phyloP scores from a whole-genome alignment of 2,888 invertebrate species.

The Sinohyriopsis cumingii region DNA sequence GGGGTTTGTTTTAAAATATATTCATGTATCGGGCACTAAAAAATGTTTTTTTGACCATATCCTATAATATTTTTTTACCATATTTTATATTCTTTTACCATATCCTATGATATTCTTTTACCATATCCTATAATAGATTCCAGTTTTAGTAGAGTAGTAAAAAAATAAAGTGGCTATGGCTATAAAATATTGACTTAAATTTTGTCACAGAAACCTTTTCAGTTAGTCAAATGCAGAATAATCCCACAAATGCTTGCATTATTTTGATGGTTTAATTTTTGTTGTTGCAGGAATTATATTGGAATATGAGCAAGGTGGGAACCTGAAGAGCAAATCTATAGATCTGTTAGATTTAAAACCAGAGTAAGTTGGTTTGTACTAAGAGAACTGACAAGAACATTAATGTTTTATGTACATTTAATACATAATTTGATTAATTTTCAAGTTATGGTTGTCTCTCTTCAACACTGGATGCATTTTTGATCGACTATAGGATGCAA shows the following conservation, averaged over 20 bases:
- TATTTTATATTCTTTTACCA: too few relatives aligned
- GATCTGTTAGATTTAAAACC: conserved; percentile 70
- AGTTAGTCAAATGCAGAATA: neutral
- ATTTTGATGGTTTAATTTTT: neutral
- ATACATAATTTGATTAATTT: neutral
- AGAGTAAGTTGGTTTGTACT: conserved; percentile 58
- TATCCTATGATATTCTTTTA: too few relatives aligned
- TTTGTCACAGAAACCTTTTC: neutral
- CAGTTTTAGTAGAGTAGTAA: neutral
- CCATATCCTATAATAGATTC: too few relatives aligned
- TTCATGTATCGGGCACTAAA: too few relatives aligned
- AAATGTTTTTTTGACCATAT: too few relatives aligned
- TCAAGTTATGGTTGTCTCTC: neutral
- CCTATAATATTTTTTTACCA: too few relatives aligned
- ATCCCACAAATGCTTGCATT: neutral
- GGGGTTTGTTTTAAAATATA: too few relatives aligned
- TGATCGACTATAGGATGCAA: too few relatives aligned
- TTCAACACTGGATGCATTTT: too few relatives aligned
- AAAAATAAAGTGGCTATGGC: neutral
- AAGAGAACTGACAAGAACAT: neutral
- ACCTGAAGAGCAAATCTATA: conserved; percentile 70
- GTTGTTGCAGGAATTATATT: conserved; percentile 69
- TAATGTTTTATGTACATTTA: neutral
- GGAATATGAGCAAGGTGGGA: conserved; percentile 72
- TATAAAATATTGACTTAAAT: neutral